Conservation (phyloP, 1,140 invertebrate genomes). For the Hestina assimilis region DNA sequence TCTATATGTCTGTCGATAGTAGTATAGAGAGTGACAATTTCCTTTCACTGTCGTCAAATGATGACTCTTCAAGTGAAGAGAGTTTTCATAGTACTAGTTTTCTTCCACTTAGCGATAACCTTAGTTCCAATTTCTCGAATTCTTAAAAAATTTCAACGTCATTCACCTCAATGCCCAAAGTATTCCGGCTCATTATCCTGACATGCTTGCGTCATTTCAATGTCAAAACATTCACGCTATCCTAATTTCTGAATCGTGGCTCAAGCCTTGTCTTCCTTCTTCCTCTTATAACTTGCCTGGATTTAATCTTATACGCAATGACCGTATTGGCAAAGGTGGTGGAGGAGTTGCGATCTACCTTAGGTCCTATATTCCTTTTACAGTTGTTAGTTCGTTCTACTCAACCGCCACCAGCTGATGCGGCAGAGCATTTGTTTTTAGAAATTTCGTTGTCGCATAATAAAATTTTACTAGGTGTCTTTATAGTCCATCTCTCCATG, state of each 20-base stretch:
- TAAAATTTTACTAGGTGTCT: background rate
- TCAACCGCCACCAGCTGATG: background rate
- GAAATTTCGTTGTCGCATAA: background rate
- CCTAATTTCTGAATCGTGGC: background rate
- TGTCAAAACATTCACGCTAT: background rate
- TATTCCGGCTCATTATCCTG: background rate
- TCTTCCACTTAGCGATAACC: background rate
- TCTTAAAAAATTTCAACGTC: background rate
- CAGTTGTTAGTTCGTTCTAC: background rate
- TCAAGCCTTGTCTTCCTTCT: background rate
- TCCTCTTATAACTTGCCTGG: background rate
- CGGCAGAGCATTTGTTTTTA: background rate
- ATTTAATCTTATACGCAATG: background rate
- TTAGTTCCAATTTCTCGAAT: background rate
- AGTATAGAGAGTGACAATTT: background rate
- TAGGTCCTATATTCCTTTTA: background rate
- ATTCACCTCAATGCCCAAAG: background rate
- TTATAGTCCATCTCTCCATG: background rate
- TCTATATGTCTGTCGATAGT: no score
- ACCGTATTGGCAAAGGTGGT: background rate
- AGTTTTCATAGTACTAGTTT: background rate
- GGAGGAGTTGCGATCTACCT: background rate
- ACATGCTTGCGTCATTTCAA: background rate
- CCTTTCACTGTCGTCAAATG: background rate
- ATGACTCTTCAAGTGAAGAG: background rate